Evolutionary conservation across 2,113 vertebrate species (phyloP).

Genomic region (Thryonomys swinderianus): DNA sequence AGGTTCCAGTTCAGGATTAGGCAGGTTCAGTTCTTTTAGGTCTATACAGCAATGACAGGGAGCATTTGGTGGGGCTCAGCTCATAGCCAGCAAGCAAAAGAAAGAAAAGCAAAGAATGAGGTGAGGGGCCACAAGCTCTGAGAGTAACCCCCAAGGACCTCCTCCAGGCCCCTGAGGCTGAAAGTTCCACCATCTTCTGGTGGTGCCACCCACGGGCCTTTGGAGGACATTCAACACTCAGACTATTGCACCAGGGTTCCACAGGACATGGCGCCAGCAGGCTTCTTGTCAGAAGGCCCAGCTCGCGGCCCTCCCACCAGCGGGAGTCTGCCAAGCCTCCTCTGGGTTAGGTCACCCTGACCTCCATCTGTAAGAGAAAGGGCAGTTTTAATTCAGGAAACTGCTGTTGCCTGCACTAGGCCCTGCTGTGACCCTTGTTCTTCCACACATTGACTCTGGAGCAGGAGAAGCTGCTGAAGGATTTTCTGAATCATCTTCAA

Average conservation of each 20-base stretch:
- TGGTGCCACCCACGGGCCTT: neutral
- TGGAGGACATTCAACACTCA: neutral
- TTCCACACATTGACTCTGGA: neutral
- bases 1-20: neutral
- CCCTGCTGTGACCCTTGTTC: neutral
- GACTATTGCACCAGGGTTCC: neutral
- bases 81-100: neutral
- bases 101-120: neutral
- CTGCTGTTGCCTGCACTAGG: neutral
- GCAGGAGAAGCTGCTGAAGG: neutral
- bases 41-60: too few relatives aligned
- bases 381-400: constrained; percentile 9
- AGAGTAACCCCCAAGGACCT: neutral
- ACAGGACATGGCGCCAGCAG: neutral
- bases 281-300: neutral
- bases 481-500: neutral
- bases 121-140: neutral
- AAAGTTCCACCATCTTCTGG: neutral
- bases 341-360: constrained; percentile 24
- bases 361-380: constrained; percentile 14
- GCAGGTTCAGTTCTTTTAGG: neutral
- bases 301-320: neutral
- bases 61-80: neutral
- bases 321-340: neutral
- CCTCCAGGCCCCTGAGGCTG: too few relatives aligned